Base-by-base conservation (phyloP, 1,140 invertebrate genomes). In the Zaprionus taronus region DNA sequence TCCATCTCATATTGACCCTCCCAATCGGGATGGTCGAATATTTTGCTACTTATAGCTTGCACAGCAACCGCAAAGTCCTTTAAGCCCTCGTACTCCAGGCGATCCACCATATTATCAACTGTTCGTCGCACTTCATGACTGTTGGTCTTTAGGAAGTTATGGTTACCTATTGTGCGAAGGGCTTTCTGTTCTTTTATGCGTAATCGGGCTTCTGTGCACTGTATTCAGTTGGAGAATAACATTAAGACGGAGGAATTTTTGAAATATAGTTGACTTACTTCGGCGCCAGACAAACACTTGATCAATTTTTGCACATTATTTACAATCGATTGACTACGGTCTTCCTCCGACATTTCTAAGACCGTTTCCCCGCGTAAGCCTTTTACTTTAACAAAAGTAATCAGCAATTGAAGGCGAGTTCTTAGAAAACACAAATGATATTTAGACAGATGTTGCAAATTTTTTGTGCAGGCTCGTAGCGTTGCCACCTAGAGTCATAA, bases 41-140 rank as follows among this genome's bases (percentile, higher is more conserved):
- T 31, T 28, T 68, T 44, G 1, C 28, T 55, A 51, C 58, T 75
- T n/a, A 93, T 26, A 1, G 75, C 28, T 15, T 64, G 60, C 15
- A 93, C 9, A 24, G 75, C 47, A 0, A 79, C 36, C 0, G 80
- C 91, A 44, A 81, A 81, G 4, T 77, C 38, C 2, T 61, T 2
- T 67, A 83, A 82, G 53, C 81, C 83, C 31, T 86, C 83, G 7
- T 51, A 58, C n/a, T 36, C 41, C n/a, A 93, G 91, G 5, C 91
- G 81, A 20, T 92, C 81, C 15, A 76, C 55, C 44, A 93, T 62
- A 5, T 57, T 80, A 24, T 91, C 77, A 20, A 92, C 57, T n/a
- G 41, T 58, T 2, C 89, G 73, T 0, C 66, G 64, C 5, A 91
- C 77, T 34, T 82, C 81, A 57, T 83, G 73, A 1, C 78, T 72